phyloP scores from a whole-genome alignment of 2,888 invertebrate species.

The Urechis unicinctus region DNA sequence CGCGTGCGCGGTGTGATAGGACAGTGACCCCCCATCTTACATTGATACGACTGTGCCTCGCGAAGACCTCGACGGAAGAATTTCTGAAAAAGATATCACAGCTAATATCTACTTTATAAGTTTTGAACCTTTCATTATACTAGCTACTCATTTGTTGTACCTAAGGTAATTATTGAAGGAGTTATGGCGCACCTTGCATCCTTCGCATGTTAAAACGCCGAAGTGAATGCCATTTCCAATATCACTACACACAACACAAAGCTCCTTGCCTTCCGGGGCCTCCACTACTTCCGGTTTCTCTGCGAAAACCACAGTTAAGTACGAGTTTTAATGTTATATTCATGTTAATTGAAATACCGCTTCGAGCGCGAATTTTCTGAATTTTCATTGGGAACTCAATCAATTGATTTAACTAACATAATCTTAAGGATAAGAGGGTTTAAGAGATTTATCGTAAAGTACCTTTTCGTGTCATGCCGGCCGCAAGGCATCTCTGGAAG shows the following conservation, averaged over 20 bases:
- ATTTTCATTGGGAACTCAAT: too few relatives aligned
- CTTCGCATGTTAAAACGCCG: constrained; percentile 45
- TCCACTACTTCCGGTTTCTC: constrained; percentile 42
- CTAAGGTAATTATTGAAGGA: background rate
- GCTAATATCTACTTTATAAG: background rate
- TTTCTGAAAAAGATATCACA: constrained; percentile 31
- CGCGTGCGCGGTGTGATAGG: constrained; percentile 43
- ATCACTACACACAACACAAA: constrained; percentile 45
- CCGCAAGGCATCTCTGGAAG: constrained; percentile 37
- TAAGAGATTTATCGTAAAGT: background rate
- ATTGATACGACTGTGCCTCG: constrained; percentile 37
- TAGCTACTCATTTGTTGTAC: too few relatives aligned
- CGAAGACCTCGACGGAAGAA: constrained; percentile 45
- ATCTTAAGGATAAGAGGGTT: background rate
- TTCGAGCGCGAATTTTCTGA: too few relatives aligned
- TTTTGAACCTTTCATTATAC: too few relatives aligned
- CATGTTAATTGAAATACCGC: background rate
- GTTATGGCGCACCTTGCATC: constrained; percentile 31
- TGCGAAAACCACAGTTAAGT: too few relatives aligned
- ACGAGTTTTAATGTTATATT: background rate
- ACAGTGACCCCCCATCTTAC: constrained; percentile 34
- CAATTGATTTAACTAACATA: too few relatives aligned
- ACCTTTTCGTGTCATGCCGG: constrained; percentile 46
- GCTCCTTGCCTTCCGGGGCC: constrained; percentile 38
- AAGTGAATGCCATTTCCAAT: constrained; percentile 47